Evolutionary conservation across 2,888 invertebrate species (phyloP), one percentile per base, ranked within the genome.

Genomic region (Cantharis nigra): DNA sequence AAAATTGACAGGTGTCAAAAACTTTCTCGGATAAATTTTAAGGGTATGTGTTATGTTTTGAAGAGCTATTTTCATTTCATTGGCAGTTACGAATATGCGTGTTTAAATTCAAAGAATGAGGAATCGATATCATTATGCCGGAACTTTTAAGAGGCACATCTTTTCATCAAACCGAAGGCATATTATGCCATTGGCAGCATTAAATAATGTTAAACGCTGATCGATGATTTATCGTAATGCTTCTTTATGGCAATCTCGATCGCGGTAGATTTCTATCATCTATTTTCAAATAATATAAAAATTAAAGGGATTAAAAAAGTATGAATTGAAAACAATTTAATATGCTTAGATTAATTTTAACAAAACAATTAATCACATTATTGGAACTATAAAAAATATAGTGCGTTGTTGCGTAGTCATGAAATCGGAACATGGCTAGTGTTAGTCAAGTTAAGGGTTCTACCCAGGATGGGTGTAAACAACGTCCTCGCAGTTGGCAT

Each of bases 401-500:
- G 65, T 49, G 2, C 26, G 10, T 9, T 9, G 62, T 49, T 49
- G n/a, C 2, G n/a, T 23, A 67, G 65, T n/a, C n/a, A 71, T 75
- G 75, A 72, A 26, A 64, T 63, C 23, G 33, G 23, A 13, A n/a
- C 49, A 79, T 79, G 79, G 79, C 79, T 77, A 83, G 82, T 76
- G 78, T 80, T 69, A 80, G 80, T 75, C 78, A 80, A 65, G 76
- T 72, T 49, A 79, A 80, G 79, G 83, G 81, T 76, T 83, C 82
- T 78, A 82, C 77, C 80, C 82, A 70, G 80, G 71, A 81, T 81
- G 84, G 84, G 75, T 82, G 83, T 62, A 85, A 84, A 76, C 83
- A 85, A 69, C 85, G 88, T 74, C 88, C 88, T 49, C 88, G 87
- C 83, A 88, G 88, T 83, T 88, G 88, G 88, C 88, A 88, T 83